Base-by-base conservation (phyloP, 2,797 vertebrate genomes). In the Sebastolobus altivelis region DNA sequence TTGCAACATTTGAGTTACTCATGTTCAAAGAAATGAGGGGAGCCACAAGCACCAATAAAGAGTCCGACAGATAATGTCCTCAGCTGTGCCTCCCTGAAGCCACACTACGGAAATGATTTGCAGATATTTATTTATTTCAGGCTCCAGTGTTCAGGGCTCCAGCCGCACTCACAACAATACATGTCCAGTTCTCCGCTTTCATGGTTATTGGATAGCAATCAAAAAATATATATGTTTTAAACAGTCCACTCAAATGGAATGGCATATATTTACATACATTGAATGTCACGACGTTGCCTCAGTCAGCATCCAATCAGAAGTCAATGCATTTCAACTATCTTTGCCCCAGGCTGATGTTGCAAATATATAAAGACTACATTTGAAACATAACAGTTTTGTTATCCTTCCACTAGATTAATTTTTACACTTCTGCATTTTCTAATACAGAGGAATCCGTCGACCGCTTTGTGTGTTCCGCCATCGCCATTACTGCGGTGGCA, bases 41-140 rank as follows among this genome's bases (percentile, higher is more conserved):
- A 73, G 89, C 87, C 92, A 71, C 79, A 87, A 90, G 90, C 86
- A 31, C 82, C 76, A 82, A 89, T 92, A 94, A 93, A 92, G 84
- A 88, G 82, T 90, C 87, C 80, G 69, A 79, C 68, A 88, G 92
- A 93, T 93, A 92, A 92, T 91, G 87, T 96, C 84, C 87, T 93
- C 85, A 87, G 91, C 89, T 88, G 88, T 85, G 81, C 86, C 87
- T 60, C 87, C 92, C 91, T 67, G 81, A 79, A 94, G 92, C 90
- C 72, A 90, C 77, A 77, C 77, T 31, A 81, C 63, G 14, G 65
- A 91, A 94, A 92, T 87, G 72, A 94, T 94, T 89, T 83, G 69
- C 66, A 88, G 85, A 92, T 93, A 88, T 93, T 87, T 93, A 84
- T 89, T 89, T 90, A 92, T 90, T 93, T 89, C 29, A 66, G 83